Evolutionary conservation across 2,888 invertebrate species (phyloP), one percentile per base, ranked within the genome.

Genomic region (Alloscopus bannaensis): DNA sequence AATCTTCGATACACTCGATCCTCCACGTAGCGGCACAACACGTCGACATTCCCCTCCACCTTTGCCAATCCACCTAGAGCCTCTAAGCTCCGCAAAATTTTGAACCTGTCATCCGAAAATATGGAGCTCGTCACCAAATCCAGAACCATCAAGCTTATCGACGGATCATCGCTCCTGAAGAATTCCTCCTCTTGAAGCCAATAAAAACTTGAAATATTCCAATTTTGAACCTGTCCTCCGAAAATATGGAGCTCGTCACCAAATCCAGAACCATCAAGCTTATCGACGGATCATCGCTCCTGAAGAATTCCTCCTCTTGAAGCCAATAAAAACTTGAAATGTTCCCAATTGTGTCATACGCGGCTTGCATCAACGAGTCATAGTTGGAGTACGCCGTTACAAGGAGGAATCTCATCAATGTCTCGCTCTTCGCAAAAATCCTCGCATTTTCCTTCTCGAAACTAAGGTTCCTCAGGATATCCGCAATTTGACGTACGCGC

Each of bases 331-430:
- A 95, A 20, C 91, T 90, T 0, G 97, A 94, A 70, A 99, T 91
- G 89, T 99, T 99, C 13, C 97, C 95, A 22, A 99, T 91, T 72
- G 97, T 95, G 88, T 99, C 99, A 84, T 97, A 91, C 0, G 97
- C 97, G 71, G 96, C 92, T 87, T 97, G 97, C 81, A 95, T 93
- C 31, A 99, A 89, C 80, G 93, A 92, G 52, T 94, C 93, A 91
- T 97, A 98, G 87, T 94, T 92, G 86, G 95, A 93, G 87, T 95
- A 93, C 4, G 95, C 92, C 87, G 97, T 96, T 86, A 98, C 91
- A 81, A 98, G 90, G 73, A 97, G 89, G 89, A 98, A 98, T 86
- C 95, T 90, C 77, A 97, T 90, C 86, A 96, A 93, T 13, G 96
- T 93, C 75, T 92, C 91, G 89, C 94, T 96, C 86, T 92, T 92